A percentile compares a stretch with the other conserved stretches of the same genome.
Evolutionary conservation across 2,888 invertebrate species (phyloP).

Genomic region (Oscheius myriophilus): DNA sequence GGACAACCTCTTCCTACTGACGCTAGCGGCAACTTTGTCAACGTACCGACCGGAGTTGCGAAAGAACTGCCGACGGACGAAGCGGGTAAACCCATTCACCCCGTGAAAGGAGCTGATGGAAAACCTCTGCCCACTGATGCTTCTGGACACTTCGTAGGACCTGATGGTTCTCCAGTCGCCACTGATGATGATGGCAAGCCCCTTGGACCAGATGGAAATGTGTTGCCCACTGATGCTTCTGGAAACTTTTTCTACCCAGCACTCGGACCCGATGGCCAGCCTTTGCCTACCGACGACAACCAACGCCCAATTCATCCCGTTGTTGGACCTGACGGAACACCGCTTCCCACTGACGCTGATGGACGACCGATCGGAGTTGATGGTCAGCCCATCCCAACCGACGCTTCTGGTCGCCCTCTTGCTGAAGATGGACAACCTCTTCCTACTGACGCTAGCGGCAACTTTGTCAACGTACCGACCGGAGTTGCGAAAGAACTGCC

Average conservation of each 20-base stretch:
- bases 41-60: conserved; percentile 51
- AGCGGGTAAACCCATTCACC: conserved; percentile 7
- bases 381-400: conserved; percentile 35
- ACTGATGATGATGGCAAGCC: conserved; percentile 9
- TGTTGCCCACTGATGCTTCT: conserved; percentile 42
- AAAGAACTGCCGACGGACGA: conserved; percentile 14
- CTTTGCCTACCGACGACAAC: conserved; percentile 30
- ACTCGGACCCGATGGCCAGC: conserved; percentile 34
- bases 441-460: conserved; percentile 45
- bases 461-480: no score
- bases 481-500: no score
- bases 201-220: conserved; percentile 42
- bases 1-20: conserved; percentile 53
- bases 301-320: conserved; percentile 27
- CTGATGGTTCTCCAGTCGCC: conserved; percentile 37
- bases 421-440: conserved; percentile 36
- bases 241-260: conserved; percentile 33
- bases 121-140: conserved; percentile 15
- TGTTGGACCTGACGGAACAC: conserved; percentile 1
- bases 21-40: conserved; percentile 61
- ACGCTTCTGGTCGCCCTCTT: conserved; percentile 32
- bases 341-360: conserved; percentile 9
- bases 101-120: conserved; percentile 10
- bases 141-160: conserved; percentile 29
- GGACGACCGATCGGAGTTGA: conserved; percentile 38